Conservation (phyloP, 2,888 invertebrate genomes). For the Pristionchus mayeri region DNA sequence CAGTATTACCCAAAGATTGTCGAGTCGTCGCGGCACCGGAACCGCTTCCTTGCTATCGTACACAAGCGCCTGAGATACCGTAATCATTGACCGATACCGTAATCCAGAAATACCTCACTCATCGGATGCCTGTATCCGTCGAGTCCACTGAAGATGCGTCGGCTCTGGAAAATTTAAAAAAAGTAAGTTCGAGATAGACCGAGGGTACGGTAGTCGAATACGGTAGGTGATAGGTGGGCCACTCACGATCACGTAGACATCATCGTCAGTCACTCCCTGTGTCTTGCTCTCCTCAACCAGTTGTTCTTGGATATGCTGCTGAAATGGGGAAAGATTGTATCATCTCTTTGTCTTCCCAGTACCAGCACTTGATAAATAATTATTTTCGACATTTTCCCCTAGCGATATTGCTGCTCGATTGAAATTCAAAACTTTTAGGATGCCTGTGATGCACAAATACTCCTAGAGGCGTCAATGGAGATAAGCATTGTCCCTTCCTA, state of each 20-base stretch:
- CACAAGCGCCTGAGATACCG: slow-evolving; percentile 24
- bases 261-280: background rate
- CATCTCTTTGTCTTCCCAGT: no score
- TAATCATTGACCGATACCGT: background rate
- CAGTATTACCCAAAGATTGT: slow-evolving; percentile 32
- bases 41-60: slow-evolving; percentile 37
- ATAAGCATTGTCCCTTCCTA: no score
- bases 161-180: slow-evolving; percentile 41
- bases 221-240: background rate
- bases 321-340: no score
- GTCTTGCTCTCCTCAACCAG: background rate
- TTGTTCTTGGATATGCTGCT: background rate
- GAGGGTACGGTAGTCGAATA: background rate
- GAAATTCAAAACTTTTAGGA: no score
- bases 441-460: no score
- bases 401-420: no score
- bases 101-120: background rate
- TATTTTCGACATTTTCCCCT: no score
- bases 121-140: slow-evolving; percentile 43
- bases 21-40: slow-evolving; percentile 13
- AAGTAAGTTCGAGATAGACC: background rate
- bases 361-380: no score
- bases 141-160: slow-evolving; percentile 29
- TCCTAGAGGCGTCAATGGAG: no score
- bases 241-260: slow-evolving; percentile 39